These are phyloP conservation scores for Metalampra italica DNA, from an alignment of 2,888 invertebrate species.

Conservation along the genomic window DNA sequence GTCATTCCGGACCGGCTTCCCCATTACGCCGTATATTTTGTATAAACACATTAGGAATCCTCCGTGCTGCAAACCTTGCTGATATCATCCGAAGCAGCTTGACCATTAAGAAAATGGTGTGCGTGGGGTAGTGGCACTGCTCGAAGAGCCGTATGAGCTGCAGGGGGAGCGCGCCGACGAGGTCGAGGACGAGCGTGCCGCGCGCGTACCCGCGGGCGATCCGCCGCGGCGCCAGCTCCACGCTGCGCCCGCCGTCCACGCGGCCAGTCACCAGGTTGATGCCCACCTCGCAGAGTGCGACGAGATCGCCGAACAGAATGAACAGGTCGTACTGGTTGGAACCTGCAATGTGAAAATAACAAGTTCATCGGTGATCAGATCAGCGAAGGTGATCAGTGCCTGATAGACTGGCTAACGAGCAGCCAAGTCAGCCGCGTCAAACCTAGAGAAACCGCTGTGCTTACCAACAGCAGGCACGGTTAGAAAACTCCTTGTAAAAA, in stretches of 20 bases:
- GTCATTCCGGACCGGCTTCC: too few relatives aligned
- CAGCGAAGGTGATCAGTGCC: too few relatives aligned
- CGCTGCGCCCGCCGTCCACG: slow-evolving; percentile 38
- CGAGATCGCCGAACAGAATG: slow-evolving; percentile 37
- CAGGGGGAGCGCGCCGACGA: slow-evolving; percentile 40
- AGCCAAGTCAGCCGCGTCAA: too few relatives aligned
- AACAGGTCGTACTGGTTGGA: slow-evolving; percentile 33
- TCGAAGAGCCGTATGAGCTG: slow-evolving; percentile 34
- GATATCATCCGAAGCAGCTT: slow-evolving; percentile 38
- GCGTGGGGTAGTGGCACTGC: slow-evolving; percentile 35
- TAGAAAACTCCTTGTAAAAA: too few relatives aligned
- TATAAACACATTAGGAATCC: too few relatives aligned
- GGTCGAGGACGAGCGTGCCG: slow-evolving; percentile 32
- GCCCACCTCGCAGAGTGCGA: slow-evolving; percentile 39
- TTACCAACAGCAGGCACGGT: too few relatives aligned
- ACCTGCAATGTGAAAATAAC: slow-evolving; percentile 26
- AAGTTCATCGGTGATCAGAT: neutral
- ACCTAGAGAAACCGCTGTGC: too few relatives aligned
- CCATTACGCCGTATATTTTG: too few relatives aligned
- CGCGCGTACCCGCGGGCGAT: slow-evolving; percentile 41
- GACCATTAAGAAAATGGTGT: slow-evolving; percentile 40
- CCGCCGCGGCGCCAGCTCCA: slow-evolving; percentile 33
- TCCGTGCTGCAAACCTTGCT: neutral
- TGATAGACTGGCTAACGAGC: too few relatives aligned
- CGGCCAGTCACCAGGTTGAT: slow-evolving; percentile 50